These are phyloP conservation scores for Rhagonycha fulva DNA, from an alignment of 2,888 invertebrate genomes.

Conservation along the genomic window DNA sequence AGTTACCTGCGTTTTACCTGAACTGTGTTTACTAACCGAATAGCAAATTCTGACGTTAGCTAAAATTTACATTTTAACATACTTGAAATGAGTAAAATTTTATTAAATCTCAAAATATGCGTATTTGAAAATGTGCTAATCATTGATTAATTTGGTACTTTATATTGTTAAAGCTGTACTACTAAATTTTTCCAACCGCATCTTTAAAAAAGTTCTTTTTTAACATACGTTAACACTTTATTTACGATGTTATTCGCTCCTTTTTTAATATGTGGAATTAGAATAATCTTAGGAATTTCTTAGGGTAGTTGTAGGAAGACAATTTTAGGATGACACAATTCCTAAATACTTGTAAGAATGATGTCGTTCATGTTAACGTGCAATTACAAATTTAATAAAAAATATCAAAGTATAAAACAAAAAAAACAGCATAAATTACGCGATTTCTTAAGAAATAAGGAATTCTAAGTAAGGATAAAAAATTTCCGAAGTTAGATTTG, in stretches of 20 bases:
- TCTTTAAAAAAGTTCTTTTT: background rate
- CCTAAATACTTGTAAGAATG: background rate
- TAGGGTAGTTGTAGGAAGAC: background rate
- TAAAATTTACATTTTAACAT: background rate
- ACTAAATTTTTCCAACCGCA: background rate
- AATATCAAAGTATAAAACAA: background rate
- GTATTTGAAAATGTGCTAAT: too few relatives aligned
- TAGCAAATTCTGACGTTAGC: background rate
- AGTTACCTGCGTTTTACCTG: too few relatives aligned
- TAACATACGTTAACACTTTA: background rate
- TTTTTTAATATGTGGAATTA: background rate
- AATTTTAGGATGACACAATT: background rate
- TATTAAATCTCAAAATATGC: background rate
- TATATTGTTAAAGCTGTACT: background rate
- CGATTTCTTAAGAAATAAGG: background rate
- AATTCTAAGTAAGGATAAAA: background rate
- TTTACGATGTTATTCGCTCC: background rate
- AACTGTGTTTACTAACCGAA: too few relatives aligned
- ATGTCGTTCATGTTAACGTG: background rate
- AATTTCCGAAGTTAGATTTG: too few relatives aligned
- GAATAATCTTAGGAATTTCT: background rate
- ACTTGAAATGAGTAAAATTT: background rate
- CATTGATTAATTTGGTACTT: too few relatives aligned
- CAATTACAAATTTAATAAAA: background rate
- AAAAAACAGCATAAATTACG: background rate